Base-by-base conservation (phyloP, 2,888 invertebrate species). In the Rhamnusium bicolor region DNA sequence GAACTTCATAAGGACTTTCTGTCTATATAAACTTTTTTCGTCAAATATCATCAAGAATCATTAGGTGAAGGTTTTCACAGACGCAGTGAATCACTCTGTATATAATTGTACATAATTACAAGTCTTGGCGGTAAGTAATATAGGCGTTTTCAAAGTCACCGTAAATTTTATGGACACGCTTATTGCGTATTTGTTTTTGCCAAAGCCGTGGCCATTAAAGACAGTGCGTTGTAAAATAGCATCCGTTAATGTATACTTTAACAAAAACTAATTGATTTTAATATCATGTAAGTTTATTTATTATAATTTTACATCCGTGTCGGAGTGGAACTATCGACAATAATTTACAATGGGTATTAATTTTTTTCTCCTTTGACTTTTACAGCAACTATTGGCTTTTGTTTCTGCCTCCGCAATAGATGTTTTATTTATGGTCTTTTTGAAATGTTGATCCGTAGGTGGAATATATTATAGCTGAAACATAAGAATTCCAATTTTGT, bases 221-320 rank as follows among this genome's bases (percentile, higher is more conserved):
- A 10, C 53, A 4, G 32, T 12, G 40, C 6, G 27, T 21, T n/a
- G 24, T 54, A 24, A 54, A 54, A 24, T 54, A 24, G n/a, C 21
- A 14, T 54, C 18, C 54, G n/a, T 54, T 54, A 54, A 14, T 54
- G 19, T 6, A 21, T 24, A 7, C 18, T 18, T 18, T 0, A 54
- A 21, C 54, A 54, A 54, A 54, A 54, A 24, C 54, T 54, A 54
- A 54, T 54, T 54, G 54, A 54, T 54, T 54, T 54, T 54, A 24
- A 24, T 19, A 24, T 21, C 54, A 5, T n/a, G n/a, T n/a, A 24
- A 54, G 14, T n/a, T 18, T 54, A 54, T 54, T 54, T 54, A 24
- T 21, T 12, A 24, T 24, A n/a, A 12, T 21, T 21, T 14, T 21
- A 21, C 5, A 10, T 19, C 54, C 54, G 24, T 24, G 24, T 12